phyloP scores from a whole-genome alignment of 2,113 vertebrate genomes.

The Crotalus tigris region DNA sequence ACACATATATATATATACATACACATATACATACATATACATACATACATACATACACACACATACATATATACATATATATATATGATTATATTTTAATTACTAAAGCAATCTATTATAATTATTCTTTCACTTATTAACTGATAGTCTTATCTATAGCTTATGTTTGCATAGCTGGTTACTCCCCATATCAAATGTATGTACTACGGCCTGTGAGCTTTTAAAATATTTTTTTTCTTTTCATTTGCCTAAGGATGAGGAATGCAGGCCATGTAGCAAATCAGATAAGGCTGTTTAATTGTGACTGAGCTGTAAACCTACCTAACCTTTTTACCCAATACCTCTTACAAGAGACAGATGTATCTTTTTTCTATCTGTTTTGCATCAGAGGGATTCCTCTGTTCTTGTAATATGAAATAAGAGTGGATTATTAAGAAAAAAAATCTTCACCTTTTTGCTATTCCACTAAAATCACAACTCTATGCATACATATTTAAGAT shows the following conservation, averaged over 20 bases:
- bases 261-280: not conserved
- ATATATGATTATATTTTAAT: not conserved
- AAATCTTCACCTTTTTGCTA: not conserved
- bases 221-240: not conserved
- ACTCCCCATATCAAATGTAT: not conserved
- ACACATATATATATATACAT: no score
- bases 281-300: not conserved
- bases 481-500: not conserved
- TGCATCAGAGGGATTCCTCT: not conserved
- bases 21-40: no score
- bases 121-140: not conserved
- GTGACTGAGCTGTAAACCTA: not conserved
- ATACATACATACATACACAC: not conserved
- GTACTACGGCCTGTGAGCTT: not conserved
- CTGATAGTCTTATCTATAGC: not conserved
- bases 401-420: not conserved
- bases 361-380: not conserved
- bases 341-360: not conserved
- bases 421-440: not conserved
- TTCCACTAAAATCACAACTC: not conserved
- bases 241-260: not conserved
- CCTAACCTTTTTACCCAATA: not conserved
- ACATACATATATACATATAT: no score
- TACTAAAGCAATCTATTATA: conserved; percentile 1
- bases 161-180: not conserved